phyloP scores from a whole-genome alignment of 2,888 invertebrate genomes.

The Periphyllus acericola region DNA sequence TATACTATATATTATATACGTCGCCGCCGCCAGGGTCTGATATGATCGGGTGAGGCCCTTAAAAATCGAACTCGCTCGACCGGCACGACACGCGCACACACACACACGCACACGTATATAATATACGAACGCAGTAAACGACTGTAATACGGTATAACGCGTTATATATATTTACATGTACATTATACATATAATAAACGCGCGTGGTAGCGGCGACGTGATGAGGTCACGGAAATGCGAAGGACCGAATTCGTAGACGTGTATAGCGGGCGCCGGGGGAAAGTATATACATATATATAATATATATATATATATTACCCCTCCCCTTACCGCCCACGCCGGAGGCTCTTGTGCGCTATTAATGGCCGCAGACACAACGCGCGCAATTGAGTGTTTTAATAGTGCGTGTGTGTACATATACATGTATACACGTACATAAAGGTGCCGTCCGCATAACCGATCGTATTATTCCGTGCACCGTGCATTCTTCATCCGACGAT shows the following conservation, averaged over 20 bases:
- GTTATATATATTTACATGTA: neutral
- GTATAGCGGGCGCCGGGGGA: neutral
- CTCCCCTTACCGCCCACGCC: neutral
- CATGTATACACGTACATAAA: neutral
- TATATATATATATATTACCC: neutral
- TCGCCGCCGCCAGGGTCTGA: constrained; percentile 37
- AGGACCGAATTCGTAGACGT: constrained; percentile 36
- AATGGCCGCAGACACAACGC: constrained; percentile 26
- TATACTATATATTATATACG: constrained; percentile 15
- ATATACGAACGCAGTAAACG: constrained; percentile 29
- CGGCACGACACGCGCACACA: constrained; percentile 53
- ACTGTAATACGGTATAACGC: neutral
- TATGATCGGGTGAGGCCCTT: constrained; percentile 59
- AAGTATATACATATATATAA: neutral
- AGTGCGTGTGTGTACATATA: neutral
- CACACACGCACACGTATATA: neutral
- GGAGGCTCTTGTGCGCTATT: constrained; percentile 25
- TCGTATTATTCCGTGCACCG: constrained; percentile 28
- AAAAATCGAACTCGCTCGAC: constrained; percentile 60
- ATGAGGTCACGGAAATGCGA: constrained; percentile 49
- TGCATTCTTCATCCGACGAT: neutral
- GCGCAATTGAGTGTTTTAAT: constrained; percentile 28
- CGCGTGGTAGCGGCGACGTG: constrained; percentile 11
- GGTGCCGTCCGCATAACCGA: neutral
- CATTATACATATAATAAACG: constrained; percentile 22